Conservation (phyloP, 1,140 invertebrate species). For the Argopecten irradians region DNA sequence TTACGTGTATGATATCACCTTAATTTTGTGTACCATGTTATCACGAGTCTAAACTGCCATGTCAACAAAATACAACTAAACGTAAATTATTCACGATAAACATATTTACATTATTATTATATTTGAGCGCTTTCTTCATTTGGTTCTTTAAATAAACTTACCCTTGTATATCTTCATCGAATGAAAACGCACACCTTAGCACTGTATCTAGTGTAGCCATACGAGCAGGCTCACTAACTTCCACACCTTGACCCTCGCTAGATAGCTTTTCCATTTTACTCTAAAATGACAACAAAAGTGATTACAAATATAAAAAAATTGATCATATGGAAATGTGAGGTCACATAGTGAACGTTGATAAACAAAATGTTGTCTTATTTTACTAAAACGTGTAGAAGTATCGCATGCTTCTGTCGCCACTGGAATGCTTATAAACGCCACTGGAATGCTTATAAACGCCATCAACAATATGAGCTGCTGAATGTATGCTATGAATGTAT, state of each 20-base stretch:
- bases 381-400: too few species aligned
- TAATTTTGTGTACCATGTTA: too few species aligned
- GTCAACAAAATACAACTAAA: too few species aligned
- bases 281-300: conserved; percentile 44
- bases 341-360: neutral
- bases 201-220: conserved; percentile 67
- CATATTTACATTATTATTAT: too few species aligned
- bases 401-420: too few species aligned
- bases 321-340: neutral
- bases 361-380: neutral
- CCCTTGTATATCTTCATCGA: conserved; percentile 59
- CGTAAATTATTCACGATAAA: too few species aligned
- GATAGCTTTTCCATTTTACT: conserved; percentile 49
- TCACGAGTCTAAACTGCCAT: too few species aligned
- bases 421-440: too few species aligned
- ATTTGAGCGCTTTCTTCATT: neutral
- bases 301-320: conserved; percentile 49
- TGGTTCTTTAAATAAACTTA: conserved; percentile 60
- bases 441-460: too few species aligned
- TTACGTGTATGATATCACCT: too few species aligned
- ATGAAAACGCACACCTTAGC: conserved; percentile 66
- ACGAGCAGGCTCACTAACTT: conserved; percentile 56
- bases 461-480: too few species aligned
- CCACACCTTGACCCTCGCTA: conserved; percentile 50
- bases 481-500: too few species aligned